A percentile compares a stretch with the other conserved stretches of the same genome.
phyloP scores from a whole-genome alignment of 2,113 vertebrate species.

The Riparia riparia region DNA sequence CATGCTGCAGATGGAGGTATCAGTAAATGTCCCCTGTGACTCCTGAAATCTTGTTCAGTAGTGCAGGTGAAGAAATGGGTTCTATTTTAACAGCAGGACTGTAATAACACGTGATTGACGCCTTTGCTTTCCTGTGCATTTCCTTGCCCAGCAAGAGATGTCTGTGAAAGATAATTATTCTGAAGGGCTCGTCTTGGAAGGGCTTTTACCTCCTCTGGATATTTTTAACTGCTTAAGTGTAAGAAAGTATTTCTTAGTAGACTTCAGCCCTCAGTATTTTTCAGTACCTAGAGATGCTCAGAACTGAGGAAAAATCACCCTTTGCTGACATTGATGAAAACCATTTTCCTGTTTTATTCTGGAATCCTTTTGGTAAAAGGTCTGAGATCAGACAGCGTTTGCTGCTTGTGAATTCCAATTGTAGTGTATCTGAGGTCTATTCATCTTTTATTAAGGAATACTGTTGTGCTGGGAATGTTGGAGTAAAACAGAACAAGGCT shows the following conservation, averaged over 20 bases:
- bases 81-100: background rate
- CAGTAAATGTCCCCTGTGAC: background rate
- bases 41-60: background rate
- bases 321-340: background rate
- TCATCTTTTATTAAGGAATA: background rate
- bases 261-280: background rate
- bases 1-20: background rate
- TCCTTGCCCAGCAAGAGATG: background rate
- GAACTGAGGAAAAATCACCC: background rate
- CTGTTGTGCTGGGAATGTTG: background rate
- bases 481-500: background rate
- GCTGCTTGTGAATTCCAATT: background rate
- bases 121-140: background rate
- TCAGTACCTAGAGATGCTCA: background rate
- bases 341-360: background rate
- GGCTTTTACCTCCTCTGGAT: background rate
- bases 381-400: background rate
- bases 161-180: background rate
- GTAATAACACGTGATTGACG: background rate
- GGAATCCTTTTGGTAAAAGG: background rate
- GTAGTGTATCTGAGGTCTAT: fast-evolving
- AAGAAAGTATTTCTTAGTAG: background rate
- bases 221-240: background rate
- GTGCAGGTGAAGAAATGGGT: background rate
- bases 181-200: background rate